Evolutionary conservation across 2,888 invertebrate species (phyloP).

Genomic region (Apamea monoglypha): DNA sequence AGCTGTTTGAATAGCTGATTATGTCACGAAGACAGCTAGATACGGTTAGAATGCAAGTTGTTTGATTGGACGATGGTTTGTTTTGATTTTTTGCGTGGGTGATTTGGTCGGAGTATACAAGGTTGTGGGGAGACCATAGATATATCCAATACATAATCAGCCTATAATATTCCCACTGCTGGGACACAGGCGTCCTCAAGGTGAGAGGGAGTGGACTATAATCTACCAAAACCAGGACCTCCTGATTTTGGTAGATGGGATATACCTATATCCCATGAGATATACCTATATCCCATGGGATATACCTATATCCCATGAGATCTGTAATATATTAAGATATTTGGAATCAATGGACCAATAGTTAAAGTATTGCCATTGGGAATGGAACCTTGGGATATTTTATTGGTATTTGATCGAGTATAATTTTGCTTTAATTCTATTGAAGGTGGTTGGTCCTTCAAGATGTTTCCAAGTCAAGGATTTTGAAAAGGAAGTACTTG

Average conservation of each 20-base stretch:
- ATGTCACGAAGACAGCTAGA: constrained; percentile 60
- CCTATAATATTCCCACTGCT: too few species aligned
- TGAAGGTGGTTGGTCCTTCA: neutral
- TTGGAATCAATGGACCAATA: neutral
- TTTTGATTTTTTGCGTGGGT: constrained; percentile 17
- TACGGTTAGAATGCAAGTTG: constrained; percentile 63
- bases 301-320: neutral
- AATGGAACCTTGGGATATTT: too few species aligned
- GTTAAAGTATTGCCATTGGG: too few species aligned
- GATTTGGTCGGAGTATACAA: neutral
- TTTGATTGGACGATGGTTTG: constrained; percentile 14
- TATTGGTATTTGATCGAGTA: too few species aligned
- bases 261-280: neutral
- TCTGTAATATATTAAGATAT: neutral
- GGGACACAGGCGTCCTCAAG: too few species aligned
- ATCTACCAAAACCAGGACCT: too few species aligned
- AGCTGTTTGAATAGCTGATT: constrained; percentile 64
- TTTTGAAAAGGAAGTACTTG: too few species aligned
- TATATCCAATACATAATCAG: neutral
- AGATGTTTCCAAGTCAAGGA: neutral
- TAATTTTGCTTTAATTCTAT: too few species aligned
- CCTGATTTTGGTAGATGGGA: too few species aligned
- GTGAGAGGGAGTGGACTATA: too few species aligned
- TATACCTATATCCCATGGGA: neutral
- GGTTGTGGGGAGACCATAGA: neutral